Evolutionary conservation across 2,113 vertebrate species (phyloP).

Genomic region (Eira barbara): DNA sequence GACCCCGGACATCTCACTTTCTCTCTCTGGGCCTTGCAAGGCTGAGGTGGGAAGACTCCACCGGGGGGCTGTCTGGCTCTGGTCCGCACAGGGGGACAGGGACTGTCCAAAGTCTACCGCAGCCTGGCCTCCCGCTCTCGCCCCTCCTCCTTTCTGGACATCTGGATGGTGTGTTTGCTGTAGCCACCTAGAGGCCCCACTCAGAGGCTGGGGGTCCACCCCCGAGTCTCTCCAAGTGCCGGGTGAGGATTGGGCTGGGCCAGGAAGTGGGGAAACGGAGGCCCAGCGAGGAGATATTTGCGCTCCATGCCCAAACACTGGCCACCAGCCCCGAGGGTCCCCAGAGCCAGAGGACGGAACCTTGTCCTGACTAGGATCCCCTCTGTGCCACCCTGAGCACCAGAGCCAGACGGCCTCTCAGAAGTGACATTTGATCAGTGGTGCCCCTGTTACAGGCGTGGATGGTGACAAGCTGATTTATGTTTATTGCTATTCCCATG

Average conservation of each 20-base stretch:
- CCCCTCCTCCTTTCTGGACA: background rate
- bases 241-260: background rate
- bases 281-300: background rate
- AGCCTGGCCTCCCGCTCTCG: background rate
- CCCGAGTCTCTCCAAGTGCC: background rate
- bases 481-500: background rate
- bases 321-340: background rate
- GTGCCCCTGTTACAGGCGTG: background rate
- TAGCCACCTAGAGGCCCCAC: background rate
- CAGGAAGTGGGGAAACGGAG: background rate
- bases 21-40: background rate
- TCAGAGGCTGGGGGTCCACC: background rate
- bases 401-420: background rate
- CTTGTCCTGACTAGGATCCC: background rate
- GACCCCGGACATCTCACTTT: background rate
- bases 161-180: background rate
- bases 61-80: background rate
- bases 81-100: background rate
- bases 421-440: background rate
- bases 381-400: background rate
- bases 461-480: background rate
- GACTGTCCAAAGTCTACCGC: background rate
- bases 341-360: background rate
- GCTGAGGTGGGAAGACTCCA: background rate
- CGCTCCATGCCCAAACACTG: background rate